Evolutionary conservation across 37 sponge, comb jelly and placozoan genomes (phyloP), one percentile per base, ranked within the genome.

Genomic region (Corticium candelabrum): DNA sequence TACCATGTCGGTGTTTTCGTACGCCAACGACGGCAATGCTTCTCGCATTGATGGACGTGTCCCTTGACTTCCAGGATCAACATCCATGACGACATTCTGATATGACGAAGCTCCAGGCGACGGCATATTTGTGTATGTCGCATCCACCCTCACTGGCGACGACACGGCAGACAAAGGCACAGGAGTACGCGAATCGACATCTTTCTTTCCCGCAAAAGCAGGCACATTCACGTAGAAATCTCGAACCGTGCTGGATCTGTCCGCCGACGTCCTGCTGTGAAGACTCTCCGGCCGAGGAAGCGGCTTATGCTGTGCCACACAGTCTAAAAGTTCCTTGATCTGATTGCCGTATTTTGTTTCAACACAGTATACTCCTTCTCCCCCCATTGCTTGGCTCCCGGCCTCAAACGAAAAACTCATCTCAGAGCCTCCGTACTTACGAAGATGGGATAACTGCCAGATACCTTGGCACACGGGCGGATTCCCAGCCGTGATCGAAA

Each of bases 381-480:
- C 62, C 15, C 62, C 62, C 62, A 50, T 50, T 21, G 62, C 62
- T 21, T 50, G 62, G 62, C 62, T 50, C 31, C 73, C 73, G 5
- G 73, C 7, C 31, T 70, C 73, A 34, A 70, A 70, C 35, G 73
- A 70, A 32, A 70, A 70, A 7, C 73, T 32, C n/a, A n/a, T n/a
- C 5, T 29, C 5, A 29, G 73, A 35, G 73, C 73, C 73, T 7
- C 73, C 73, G 31, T 70, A 70, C 7, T 15, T 4, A 4, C 73
- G 73, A 7, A 70, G 21, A 32, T 70, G 73, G 5, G 7, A 29
- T 4, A 29, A 32, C 36, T 70, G 73, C 73, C 73, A 70, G 5
- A 70, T 4, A 34, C 73, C 73, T 4, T 29, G 73, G 21, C 73
- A 70, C 31, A 70, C 73, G 7, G 73, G 73, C 31, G 73, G 73